Conservation (phyloP, 2,113 vertebrate species). For the Hippoglossus stenolepis region DNA sequence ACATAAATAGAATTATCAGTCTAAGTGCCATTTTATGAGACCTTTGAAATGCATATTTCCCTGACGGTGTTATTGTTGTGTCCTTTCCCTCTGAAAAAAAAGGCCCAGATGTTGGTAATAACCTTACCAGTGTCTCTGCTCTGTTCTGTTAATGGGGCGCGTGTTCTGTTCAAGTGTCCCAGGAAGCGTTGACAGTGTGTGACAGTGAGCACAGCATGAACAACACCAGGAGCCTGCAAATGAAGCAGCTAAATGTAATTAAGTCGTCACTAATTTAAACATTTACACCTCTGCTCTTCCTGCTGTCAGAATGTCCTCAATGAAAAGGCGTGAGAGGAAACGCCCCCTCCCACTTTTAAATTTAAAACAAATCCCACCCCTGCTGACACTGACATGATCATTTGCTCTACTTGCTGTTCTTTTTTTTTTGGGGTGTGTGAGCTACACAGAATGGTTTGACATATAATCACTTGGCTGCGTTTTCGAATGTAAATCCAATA, state of each 20-base stretch:
- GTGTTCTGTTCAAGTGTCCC: background rate
- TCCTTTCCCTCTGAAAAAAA: background rate
- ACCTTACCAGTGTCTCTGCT: background rate
- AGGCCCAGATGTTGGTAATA: background rate
- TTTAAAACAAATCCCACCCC: background rate
- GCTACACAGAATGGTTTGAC: background rate
- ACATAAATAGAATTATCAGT: conserved; percentile 1
- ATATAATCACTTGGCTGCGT: background rate
- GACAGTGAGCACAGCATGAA: background rate
- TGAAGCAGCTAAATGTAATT: background rate
- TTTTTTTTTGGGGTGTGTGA: background rate
- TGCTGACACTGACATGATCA: background rate
- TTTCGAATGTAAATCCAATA: background rate
- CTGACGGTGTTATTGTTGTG: background rate
- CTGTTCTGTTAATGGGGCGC: background rate
- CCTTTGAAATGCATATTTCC: background rate
- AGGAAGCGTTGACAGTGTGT: background rate
- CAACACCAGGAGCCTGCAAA: background rate
- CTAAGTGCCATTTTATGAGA: conserved; percentile 6
- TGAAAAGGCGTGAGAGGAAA: background rate
- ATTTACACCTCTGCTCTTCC: background rate
- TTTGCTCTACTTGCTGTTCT: background rate
- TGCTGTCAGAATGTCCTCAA: background rate
- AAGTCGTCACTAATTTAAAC: background rate
- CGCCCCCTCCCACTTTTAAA: background rate